A percentile compares a stretch with the other conserved stretches of the same genome.
These are phyloP conservation scores for Daktulosphaira vitifoliae DNA, from an alignment of 1,140 invertebrate genomes.

Conservation along the genomic window DNA sequence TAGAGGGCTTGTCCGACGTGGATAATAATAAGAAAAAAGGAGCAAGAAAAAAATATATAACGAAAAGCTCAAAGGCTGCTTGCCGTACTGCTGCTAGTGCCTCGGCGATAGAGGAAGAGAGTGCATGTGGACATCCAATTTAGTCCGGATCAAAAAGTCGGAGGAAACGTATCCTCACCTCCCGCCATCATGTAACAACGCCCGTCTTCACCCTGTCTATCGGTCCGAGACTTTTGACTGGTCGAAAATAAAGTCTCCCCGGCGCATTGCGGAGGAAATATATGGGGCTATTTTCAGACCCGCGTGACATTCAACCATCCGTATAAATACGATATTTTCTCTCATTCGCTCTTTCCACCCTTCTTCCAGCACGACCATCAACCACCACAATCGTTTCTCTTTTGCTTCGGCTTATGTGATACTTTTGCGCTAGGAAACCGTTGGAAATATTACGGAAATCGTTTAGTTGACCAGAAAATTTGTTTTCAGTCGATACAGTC, in stretches of 20 bases:
- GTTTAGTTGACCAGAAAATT: slow-evolving; percentile 33
- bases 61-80: slow-evolving; percentile 30
- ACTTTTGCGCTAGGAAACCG: slow-evolving; percentile 21
- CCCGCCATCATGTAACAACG: background rate
- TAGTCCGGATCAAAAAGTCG: slow-evolving; percentile 33
- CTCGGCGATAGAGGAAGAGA: background rate
- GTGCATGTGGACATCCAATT: slow-evolving; percentile 32
- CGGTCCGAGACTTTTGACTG: slow-evolving; percentile 28
- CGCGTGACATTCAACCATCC: slow-evolving; percentile 34
- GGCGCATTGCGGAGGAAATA: slow-evolving; percentile 33
- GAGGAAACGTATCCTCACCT: background rate
- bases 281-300: slow-evolving; percentile 33
- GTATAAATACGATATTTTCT: slow-evolving; percentile 34
- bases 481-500: too few species aligned
- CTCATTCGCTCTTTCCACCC: background rate
- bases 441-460: slow-evolving; percentile 31
- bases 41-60: background rate
- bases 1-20: slow-evolving; percentile 18
- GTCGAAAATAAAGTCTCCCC: slow-evolving; percentile 33
- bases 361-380: background rate
- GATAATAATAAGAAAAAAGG: slow-evolving; percentile 20
- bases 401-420: slow-evolving; percentile 16
- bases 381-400: background rate
- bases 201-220: background rate
- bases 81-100: background rate